These are phyloP conservation scores for Microtus montanus DNA, from an alignment of 2,113 vertebrate species.

Conservation along the genomic window DNA sequence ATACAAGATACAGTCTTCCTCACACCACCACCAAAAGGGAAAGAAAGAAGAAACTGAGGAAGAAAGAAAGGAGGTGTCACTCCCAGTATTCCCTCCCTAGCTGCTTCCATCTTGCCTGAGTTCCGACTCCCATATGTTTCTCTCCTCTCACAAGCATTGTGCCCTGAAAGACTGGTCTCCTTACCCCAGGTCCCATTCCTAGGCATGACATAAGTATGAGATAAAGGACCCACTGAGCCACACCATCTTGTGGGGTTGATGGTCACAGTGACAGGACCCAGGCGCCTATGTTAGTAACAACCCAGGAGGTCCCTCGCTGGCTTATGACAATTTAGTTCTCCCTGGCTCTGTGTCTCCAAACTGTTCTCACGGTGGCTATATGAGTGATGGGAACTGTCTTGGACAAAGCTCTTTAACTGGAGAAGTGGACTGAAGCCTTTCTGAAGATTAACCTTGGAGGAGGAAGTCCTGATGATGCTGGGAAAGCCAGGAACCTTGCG, in stretches of 20 bases:
- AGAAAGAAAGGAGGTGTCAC: not conserved
- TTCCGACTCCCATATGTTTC: not conserved
- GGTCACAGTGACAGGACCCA: not conserved
- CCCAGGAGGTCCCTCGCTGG: too few relatives aligned
- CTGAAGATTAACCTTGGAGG: too few relatives aligned
- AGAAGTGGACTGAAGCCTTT: too few relatives aligned
- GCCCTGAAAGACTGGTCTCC: not conserved
- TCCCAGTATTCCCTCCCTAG: too few relatives aligned
- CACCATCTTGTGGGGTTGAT: not conserved
- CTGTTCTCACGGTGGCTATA: too few relatives aligned
- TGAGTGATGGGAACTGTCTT: too few relatives aligned
- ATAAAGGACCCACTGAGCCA: not conserved
- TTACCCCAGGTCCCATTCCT: not conserved
- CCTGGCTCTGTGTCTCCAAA: too few relatives aligned
- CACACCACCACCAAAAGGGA: not conserved
- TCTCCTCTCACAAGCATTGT: not conserved
- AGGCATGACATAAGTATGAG: not conserved
- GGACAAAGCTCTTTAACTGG: too few relatives aligned
- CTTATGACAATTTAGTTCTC: too few relatives aligned
- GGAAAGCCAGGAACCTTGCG: too few relatives aligned
- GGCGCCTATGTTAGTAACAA: too few relatives aligned
- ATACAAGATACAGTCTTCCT: not conserved
- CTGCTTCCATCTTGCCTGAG: not conserved
- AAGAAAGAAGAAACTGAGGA: not conserved
- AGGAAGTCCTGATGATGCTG: too few relatives aligned